Conservation (phyloP, 2,113 vertebrate genomes). For the Trichomycterus rosablanca region DNA sequence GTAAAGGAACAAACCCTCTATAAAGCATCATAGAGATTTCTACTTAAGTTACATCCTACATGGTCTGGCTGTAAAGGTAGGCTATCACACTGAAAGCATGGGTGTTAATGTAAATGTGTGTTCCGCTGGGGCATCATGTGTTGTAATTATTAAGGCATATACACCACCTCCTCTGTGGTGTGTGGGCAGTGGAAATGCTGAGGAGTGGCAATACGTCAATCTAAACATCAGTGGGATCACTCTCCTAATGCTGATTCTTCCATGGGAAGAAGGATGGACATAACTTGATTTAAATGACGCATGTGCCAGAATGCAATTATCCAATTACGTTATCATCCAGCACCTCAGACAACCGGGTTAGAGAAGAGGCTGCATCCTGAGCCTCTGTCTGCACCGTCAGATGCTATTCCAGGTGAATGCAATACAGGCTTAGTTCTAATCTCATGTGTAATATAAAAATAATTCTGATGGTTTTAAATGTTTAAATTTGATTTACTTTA, state of each 20-base stretch:
- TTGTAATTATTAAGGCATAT: slow-evolving; percentile 49
- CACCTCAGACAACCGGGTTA: slow-evolving; percentile 52
- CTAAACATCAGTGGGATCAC: slow-evolving; percentile 30
- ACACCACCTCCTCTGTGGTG: slow-evolving; percentile 12
- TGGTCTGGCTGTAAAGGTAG: background rate
- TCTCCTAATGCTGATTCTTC: slow-evolving; percentile 60
- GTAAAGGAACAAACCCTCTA: no score
- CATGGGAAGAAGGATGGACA: slow-evolving; percentile 52
- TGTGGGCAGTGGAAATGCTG: slow-evolving; percentile 39
- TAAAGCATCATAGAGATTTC: background rate
- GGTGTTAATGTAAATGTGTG: slow-evolving; percentile 23
- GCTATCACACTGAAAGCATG: slow-evolving; percentile 19
- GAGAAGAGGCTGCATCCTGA: slow-evolving; percentile 59
- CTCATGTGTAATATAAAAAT: background rate
- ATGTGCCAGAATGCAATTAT: slow-evolving; percentile 69
- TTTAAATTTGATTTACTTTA: no score
- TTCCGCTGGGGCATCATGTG: slow-evolving; percentile 37
- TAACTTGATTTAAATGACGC: slow-evolving; percentile 65
- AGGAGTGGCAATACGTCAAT: slow-evolving; percentile 53
- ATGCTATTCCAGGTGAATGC: slow-evolving; percentile 14
- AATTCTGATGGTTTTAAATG: no score
- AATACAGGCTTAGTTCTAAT: background rate
- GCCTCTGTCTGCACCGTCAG: slow-evolving; percentile 43
- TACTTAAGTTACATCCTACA: background rate
- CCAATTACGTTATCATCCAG: slow-evolving; percentile 69